Conservation (phyloP, 2,888 invertebrate genomes). For the Mesoligia furuncula region DNA sequence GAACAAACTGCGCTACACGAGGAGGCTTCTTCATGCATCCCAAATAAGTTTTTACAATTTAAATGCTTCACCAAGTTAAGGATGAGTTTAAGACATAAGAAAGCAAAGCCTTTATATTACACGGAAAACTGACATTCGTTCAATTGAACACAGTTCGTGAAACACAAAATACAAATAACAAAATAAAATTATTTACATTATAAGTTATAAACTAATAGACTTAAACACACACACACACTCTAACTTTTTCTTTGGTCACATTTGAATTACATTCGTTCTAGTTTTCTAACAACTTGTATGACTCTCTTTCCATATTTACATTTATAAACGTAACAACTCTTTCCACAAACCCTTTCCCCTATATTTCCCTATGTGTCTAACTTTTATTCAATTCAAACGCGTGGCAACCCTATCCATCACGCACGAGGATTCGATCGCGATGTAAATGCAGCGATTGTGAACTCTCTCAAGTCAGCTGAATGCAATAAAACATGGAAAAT, state of each 20-base stretch:
- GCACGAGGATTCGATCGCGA: constrained; percentile 55
- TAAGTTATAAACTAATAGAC: too few relatives aligned
- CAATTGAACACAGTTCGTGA: too few relatives aligned
- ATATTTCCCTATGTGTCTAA: not conserved
- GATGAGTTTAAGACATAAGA: not conserved
- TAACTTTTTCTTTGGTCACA: too few relatives aligned
- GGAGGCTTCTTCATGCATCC: too few relatives aligned
- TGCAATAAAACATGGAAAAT: constrained; percentile 62
- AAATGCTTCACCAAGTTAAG: not conserved
- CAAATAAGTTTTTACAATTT: not conserved
- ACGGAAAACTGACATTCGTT: too few relatives aligned
- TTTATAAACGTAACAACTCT: not conserved
- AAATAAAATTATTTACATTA: too few relatives aligned
- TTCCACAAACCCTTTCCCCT: not conserved
- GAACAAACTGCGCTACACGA: too few relatives aligned
- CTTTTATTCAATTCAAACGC: constrained; percentile 10
- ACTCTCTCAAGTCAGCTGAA: constrained; percentile 60
- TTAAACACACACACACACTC: too few relatives aligned
- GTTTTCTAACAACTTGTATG: not conserved
- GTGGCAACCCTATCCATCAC: constrained; percentile 52
- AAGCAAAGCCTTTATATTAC: not conserved
- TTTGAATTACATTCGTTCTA: not conserved
- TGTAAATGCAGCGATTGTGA: constrained; percentile 69
- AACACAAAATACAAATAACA: too few relatives aligned
- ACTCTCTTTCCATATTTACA: not conserved